phyloP scores from a whole-genome alignment of 2,113 vertebrate species.

The Trinectes maculatus region DNA sequence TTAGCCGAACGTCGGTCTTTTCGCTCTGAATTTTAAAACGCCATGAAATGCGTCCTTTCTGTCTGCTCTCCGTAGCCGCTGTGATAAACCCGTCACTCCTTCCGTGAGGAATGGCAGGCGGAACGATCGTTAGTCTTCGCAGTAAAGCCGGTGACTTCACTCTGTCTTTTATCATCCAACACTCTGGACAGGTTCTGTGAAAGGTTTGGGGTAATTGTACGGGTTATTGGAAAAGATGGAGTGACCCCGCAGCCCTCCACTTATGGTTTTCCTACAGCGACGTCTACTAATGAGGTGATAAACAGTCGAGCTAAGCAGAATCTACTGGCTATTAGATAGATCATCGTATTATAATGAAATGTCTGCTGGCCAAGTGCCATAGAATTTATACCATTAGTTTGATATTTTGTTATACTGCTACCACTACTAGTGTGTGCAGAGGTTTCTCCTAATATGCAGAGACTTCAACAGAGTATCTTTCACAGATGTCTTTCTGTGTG shows the following conservation, averaged over 20 bases:
- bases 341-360: slow-evolving; percentile 72
- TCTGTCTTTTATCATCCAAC: slow-evolving; percentile 73
- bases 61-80: slow-evolving; percentile 68
- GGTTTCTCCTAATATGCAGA: slow-evolving; percentile 38
- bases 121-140: slow-evolving; percentile 74
- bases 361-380: slow-evolving; percentile 55
- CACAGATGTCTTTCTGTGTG: slow-evolving; percentile 40
- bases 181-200: slow-evolving; percentile 71
- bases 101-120: slow-evolving; percentile 74
- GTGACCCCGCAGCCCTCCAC: slow-evolving; percentile 67
- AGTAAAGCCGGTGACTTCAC: slow-evolving; percentile 63
- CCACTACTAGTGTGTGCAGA: slow-evolving; percentile 26
- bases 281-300: slow-evolving; percentile 76
- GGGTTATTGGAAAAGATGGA: slow-evolving; percentile 73
- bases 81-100: slow-evolving; percentile 81
- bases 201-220: slow-evolving; percentile 73
- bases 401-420: slow-evolving; percentile 58
- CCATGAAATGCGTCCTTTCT: slow-evolving; percentile 69
- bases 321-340: slow-evolving; percentile 72
- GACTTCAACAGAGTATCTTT: slow-evolving; percentile 53
- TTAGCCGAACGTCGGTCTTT: slow-evolving; percentile 46
- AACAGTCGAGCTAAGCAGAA: slow-evolving; percentile 74
- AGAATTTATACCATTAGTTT: slow-evolving; percentile 64
- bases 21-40: slow-evolving; percentile 67
- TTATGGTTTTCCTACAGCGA: slow-evolving; percentile 53